Evolutionary conservation across 2,113 vertebrate species (phyloP).

Genomic region (Upupa epops): DNA sequence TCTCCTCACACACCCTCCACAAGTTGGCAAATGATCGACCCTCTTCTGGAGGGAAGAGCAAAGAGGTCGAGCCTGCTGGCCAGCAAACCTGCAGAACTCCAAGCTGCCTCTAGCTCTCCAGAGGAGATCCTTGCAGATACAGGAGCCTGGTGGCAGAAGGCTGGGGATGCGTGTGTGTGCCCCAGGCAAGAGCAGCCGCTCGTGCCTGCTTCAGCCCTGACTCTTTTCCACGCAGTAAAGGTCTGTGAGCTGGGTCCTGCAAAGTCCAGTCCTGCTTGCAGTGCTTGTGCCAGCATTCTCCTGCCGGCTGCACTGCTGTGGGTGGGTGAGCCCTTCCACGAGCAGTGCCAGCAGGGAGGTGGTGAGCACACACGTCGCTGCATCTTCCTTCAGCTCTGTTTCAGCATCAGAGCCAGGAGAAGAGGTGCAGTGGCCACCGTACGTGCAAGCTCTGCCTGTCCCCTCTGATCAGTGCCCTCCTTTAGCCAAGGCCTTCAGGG

Average conservation of each 20-base stretch:
- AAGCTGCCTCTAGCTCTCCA: background rate
- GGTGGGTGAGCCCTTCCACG: background rate
- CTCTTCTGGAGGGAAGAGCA: background rate
- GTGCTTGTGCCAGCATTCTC: background rate
- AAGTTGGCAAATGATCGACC: background rate
- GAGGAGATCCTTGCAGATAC: background rate
- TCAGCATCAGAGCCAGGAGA: background rate
- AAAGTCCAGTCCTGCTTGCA: background rate
- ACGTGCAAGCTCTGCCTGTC: background rate
- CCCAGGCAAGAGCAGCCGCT: background rate
- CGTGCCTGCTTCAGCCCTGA: background rate
- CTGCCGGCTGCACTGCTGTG: background rate
- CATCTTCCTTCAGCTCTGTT: background rate
- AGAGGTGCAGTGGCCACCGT: background rate
- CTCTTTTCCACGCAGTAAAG: background rate
- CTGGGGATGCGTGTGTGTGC: background rate
- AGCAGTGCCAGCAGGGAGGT: background rate
- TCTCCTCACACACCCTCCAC: slow-evolving; percentile 38
- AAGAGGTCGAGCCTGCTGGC: background rate
- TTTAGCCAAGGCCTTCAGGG: background rate
- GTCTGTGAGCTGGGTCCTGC: background rate
- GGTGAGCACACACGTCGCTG: background rate
- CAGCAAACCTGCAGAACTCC: background rate
- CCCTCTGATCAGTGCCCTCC: background rate
- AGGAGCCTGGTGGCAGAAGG: background rate